phyloP scores from a whole-genome alignment of 2,888 invertebrate genomes.

The Caenorhabditis virilis region DNA sequence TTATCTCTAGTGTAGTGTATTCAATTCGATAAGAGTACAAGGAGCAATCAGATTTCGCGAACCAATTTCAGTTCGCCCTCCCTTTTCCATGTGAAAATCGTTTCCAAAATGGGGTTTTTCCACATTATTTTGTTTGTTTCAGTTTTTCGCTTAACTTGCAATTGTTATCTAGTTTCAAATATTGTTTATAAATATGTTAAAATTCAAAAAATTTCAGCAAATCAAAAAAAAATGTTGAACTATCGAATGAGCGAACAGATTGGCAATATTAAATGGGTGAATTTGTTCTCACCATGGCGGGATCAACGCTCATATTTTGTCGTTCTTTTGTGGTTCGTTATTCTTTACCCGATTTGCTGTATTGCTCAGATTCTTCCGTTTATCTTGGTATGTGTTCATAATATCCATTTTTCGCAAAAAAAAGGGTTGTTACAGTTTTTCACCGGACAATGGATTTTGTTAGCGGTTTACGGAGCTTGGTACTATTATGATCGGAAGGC shows the following conservation, averaged over 20 bases:
- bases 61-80: too few relatives aligned
- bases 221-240: slow-evolving; percentile 18
- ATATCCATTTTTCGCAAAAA: too few relatives aligned
- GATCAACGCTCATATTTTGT: slow-evolving; percentile 25
- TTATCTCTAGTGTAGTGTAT: not conserved
- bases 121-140: too few relatives aligned
- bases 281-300: slow-evolving; percentile 35
- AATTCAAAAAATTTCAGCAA: not conserved
- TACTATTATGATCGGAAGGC: slow-evolving; percentile 40
- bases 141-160: too few relatives aligned
- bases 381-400: slow-evolving; percentile 18
- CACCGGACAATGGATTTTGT: slow-evolving; percentile 40
- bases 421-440: slow-evolving; percentile 32
- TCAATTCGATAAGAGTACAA: not conserved
- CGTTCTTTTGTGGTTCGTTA: slow-evolving; percentile 31
- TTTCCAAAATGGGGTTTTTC: too few relatives aligned
- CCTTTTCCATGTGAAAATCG: too few relatives aligned
- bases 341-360: slow-evolving; percentile 40
- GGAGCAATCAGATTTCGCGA: not conserved
- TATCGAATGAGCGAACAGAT: slow-evolving; percentile 22
- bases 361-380: slow-evolving; percentile 35
- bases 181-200: too few relatives aligned
- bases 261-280: slow-evolving; percentile 24
- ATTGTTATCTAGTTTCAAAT: too few relatives aligned
- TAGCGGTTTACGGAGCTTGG: slow-evolving; percentile 34